Percentiles rank a stretch among this genome's conserved stretches.
Conservation (phyloP, 2,888 invertebrate species). For the Aricia artaxerxes region DNA sequence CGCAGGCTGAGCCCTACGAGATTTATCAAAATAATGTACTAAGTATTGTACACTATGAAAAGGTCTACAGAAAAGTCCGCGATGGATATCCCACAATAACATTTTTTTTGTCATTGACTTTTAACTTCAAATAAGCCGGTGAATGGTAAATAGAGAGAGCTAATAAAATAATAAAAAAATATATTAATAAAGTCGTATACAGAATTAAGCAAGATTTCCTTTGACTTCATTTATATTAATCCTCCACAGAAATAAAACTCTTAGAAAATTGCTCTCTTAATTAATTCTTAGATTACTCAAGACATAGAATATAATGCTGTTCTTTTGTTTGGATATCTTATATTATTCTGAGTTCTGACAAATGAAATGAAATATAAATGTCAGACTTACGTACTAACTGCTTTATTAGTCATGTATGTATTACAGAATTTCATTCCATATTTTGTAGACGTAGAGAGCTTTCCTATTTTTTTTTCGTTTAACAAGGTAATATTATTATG, state of each 20-base stretch:
- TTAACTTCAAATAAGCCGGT: no score
- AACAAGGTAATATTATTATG: no score
- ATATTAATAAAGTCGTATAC: not conserved
- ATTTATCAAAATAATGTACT: no score
- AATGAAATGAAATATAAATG: not conserved
- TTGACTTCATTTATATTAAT: constrained; percentile 1
- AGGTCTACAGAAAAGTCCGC: no score
- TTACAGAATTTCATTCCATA: not conserved
- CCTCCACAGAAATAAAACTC: not conserved
- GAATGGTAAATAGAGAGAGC: not conserved
- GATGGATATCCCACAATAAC: no score
- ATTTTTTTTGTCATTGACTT: no score
- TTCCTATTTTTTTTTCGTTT: no score
- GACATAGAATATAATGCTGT: not conserved
- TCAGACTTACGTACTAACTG: not conserved
- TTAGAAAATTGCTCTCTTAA: constrained; percentile 1
- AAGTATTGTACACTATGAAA: no score
- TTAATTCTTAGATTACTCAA: constrained; percentile 6
- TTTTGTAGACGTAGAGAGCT: not conserved
- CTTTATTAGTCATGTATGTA: not conserved
- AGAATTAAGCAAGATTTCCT: not conserved
- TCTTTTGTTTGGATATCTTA: not conserved
- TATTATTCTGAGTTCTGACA: not conserved
- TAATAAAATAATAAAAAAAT: not conserved
- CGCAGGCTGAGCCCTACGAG: no score